These are phyloP conservation scores for Calephelis perditalis DNA, from an alignment of 2,888 invertebrate species.

Conservation along the genomic window DNA sequence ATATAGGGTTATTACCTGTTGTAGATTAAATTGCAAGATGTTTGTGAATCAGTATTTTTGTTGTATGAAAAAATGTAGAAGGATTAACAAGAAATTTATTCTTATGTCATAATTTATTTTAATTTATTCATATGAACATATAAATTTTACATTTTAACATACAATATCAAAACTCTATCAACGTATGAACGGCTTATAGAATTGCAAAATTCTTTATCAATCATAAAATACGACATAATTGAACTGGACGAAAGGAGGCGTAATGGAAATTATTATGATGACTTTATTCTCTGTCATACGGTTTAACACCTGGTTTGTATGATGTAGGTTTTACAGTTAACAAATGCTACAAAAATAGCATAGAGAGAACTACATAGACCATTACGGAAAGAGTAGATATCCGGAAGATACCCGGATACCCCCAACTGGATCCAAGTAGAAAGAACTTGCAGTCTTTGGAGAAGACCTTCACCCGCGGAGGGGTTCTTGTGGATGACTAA, in stretches of 20 bases:
- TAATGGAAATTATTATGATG: slow-evolving; percentile 29
- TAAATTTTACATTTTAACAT: neutral
- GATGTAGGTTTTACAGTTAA: slow-evolving; percentile 26
- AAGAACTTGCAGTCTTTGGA: too few species aligned
- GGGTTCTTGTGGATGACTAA: too few species aligned
- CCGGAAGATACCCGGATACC: slow-evolving; percentile 25
- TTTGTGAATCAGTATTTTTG: too few species aligned
- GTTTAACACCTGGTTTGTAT: neutral
- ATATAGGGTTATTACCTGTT: too few species aligned
- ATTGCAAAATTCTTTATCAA: slow-evolving; percentile 23
- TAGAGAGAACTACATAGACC: slow-evolving; percentile 28
- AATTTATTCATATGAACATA: too few species aligned
- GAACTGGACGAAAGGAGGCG: slow-evolving; percentile 31
- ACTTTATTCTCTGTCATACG: slow-evolving; percentile 20
- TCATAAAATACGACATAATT: slow-evolving; percentile 32
- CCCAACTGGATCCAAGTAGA: too few species aligned
- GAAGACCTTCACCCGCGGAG: too few species aligned
- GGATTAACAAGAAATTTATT: too few species aligned
- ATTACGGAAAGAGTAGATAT: slow-evolving; percentile 29
- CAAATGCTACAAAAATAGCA: slow-evolving; percentile 27
- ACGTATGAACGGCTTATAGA: slow-evolving; percentile 27
- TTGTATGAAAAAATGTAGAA: too few species aligned
- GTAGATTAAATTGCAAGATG: too few species aligned
- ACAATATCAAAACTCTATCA: slow-evolving; percentile 21
- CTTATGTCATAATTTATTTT: too few species aligned